Evolutionary conservation across 2,113 vertebrate species (phyloP).

Genomic region (Polyodon spathula): DNA sequence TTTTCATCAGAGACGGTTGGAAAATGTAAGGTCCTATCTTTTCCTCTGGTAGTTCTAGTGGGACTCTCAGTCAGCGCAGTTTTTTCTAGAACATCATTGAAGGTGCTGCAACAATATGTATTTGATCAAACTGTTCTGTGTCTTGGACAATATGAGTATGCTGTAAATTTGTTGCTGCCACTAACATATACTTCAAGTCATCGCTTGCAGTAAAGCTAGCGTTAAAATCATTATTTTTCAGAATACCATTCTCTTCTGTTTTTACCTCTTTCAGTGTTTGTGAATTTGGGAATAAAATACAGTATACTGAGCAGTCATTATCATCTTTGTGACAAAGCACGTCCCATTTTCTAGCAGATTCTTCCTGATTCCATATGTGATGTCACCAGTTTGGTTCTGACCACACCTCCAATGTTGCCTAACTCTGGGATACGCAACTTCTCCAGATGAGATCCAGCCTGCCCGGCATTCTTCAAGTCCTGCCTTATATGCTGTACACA

Average conservation of each 20-base stretch:
- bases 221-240: not conserved
- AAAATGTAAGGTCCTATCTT: not conserved
- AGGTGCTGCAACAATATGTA: not conserved
- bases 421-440: conserved; percentile 28
- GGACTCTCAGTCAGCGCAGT: not conserved
- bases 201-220: not conserved
- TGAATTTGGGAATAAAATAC: not conserved
- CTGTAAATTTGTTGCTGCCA: not conserved
- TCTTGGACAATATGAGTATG: not conserved
- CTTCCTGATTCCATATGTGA: conserved; percentile 27
- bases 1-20: not conserved
- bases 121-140: not conserved
- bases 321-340: conserved; percentile 26
- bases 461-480: conserved; percentile 28
- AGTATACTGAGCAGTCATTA: conserved; percentile 17
- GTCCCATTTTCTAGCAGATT: conserved; percentile 27
- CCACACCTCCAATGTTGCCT: conserved; percentile 27
- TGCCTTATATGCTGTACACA: conserved; percentile 15
- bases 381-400: conserved; percentile 25
- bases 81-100: not conserved
- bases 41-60: conserved; percentile 1
- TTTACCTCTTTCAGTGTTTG: not conserved
- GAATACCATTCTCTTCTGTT: not conserved
- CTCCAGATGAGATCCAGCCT: conserved; percentile 22
- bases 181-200: not conserved